A percentile compares a stretch with the other conserved stretches of the same genome.
Evolutionary conservation across 1,140 invertebrate genomes (phyloP).

Genomic region (Drosophila pallidifrons): DNA sequence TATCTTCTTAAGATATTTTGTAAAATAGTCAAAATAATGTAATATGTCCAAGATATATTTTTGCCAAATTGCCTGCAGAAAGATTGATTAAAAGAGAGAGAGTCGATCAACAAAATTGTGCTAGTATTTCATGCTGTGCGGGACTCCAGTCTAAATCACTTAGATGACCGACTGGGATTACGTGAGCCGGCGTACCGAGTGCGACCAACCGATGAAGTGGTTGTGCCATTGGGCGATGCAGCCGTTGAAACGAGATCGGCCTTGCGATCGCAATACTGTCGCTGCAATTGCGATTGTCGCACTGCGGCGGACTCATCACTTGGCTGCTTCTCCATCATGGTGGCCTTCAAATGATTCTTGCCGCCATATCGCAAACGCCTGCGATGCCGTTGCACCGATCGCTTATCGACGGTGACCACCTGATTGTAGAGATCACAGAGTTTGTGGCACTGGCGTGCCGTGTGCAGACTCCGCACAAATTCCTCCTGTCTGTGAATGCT

Average conservation of each 20-base stretch:
- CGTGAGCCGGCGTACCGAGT: background rate
- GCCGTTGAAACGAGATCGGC: background rate
- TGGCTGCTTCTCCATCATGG: background rate
- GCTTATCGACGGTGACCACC: constrained; percentile 42
- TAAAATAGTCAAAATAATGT: too few relatives aligned
- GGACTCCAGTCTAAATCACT: background rate
- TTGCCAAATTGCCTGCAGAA: too few relatives aligned
- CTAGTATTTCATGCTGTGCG: too few relatives aligned
- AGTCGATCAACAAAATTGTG: constrained; percentile 30
- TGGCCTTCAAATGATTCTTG: background rate
- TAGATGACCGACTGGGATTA: constrained; percentile 16
- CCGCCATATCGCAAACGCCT: background rate
- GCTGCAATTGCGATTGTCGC: constrained; percentile 13
- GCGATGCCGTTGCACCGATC: background rate
- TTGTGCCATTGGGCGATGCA: background rate
- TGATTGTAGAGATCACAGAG: constrained; percentile 41
- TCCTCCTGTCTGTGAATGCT: constrained; percentile 37
- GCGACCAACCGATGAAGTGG: background rate
- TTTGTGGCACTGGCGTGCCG: constrained; percentile 22
- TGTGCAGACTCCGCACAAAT: constrained; percentile 12
- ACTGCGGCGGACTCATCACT: background rate
- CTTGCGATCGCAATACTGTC: constrained; percentile 20
- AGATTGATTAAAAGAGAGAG: too few relatives aligned
- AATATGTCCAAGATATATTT: too few relatives aligned
- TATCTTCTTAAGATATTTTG: too few relatives aligned